Percentiles rank a stretch among this genome's conserved stretches.
Conservation (phyloP, 2,888 invertebrate species). For the Tetragonula carbonaria region DNA sequence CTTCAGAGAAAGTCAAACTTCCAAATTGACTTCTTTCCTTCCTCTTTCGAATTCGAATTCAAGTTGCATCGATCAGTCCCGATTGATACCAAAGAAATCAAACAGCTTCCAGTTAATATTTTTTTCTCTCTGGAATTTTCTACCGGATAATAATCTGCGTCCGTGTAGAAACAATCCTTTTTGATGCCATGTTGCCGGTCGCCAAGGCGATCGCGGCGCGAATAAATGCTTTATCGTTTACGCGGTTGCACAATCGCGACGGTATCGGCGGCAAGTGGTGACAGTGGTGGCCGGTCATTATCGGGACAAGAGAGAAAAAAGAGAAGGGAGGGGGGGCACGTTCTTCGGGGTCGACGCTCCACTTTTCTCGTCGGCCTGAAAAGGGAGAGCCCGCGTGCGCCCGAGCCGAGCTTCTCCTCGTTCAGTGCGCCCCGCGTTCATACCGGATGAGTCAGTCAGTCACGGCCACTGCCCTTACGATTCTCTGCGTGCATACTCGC, state of each 20-base stretch:
- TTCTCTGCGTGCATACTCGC: slow-evolving; percentile 37
- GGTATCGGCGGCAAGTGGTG: slow-evolving; percentile 43
- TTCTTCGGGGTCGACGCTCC: slow-evolving; percentile 71
- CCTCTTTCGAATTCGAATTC: too few relatives aligned
- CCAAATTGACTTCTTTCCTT: too few relatives aligned
- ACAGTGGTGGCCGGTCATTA: slow-evolving; percentile 49
- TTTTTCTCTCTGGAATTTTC: too few relatives aligned
- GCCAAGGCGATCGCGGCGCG: slow-evolving; percentile 45
- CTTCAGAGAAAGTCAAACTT: too few relatives aligned
- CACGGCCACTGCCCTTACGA: slow-evolving; percentile 71
- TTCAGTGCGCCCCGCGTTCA: slow-evolving; percentile 61
- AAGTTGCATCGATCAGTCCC: too few relatives aligned
- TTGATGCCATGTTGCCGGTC: too few relatives aligned
- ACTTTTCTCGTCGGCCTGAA: slow-evolving; percentile 68
- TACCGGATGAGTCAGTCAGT: slow-evolving; percentile 73
- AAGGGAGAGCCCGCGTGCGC: slow-evolving; percentile 44
- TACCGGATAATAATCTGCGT: too few relatives aligned
- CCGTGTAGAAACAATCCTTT: too few relatives aligned
- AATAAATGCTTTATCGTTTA: slow-evolving; percentile 56
- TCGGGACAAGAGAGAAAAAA: slow-evolving; percentile 27
- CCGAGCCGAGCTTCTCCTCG: neutral
- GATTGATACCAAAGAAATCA: too few relatives aligned
- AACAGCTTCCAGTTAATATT: too few relatives aligned
- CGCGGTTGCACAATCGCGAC: slow-evolving; percentile 66
- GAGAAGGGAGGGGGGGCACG: slow-evolving; percentile 17